Evolutionary conservation across 2,797 vertebrate species (phyloP).

Genomic region (Phrynocephalus vlangalii): DNA sequence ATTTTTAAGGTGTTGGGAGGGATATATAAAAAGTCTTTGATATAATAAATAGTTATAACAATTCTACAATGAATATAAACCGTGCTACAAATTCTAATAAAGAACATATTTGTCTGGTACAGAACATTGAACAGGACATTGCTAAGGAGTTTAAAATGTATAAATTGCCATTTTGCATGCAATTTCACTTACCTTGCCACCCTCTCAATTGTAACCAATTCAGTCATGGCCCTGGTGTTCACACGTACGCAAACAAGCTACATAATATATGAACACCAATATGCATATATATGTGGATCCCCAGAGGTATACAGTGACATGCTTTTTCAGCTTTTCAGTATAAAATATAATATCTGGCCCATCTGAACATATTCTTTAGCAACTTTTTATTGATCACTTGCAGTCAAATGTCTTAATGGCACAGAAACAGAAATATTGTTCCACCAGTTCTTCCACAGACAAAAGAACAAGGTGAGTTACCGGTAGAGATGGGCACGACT

Average conservation of each 20-base stretch:
- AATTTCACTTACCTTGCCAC: constrained; percentile 57
- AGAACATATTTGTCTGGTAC: constrained; percentile 56
- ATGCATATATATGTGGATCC: constrained; percentile 32
- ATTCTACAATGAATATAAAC: constrained; percentile 67
- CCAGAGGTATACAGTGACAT: constrained; percentile 24
- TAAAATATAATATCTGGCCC: background rate
- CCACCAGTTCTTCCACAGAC: too few relatives aligned
- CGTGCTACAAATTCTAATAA: constrained; percentile 59
- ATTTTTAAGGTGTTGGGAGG: constrained; percentile 55
- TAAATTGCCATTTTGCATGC: constrained; percentile 61
- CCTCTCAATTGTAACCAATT: constrained; percentile 53
- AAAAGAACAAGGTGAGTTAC: too few relatives aligned
- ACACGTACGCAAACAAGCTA: constrained; percentile 58
- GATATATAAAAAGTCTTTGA: constrained; percentile 67
- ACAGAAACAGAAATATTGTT: background rate
- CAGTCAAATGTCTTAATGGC: background rate
- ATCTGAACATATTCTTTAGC: background rate
- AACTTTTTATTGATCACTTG: background rate
- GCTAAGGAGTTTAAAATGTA: constrained; percentile 61
- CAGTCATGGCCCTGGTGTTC: constrained; percentile 56
- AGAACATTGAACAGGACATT: constrained; percentile 55
- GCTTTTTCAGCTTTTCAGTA: constrained; percentile 15
- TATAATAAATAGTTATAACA: constrained; percentile 57
- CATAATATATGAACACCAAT: constrained; percentile 44
- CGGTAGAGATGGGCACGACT: too few relatives aligned